Base-by-base conservation (phyloP, 2,113 vertebrate species). In the Calyptommatus sinebrachiatus region DNA sequence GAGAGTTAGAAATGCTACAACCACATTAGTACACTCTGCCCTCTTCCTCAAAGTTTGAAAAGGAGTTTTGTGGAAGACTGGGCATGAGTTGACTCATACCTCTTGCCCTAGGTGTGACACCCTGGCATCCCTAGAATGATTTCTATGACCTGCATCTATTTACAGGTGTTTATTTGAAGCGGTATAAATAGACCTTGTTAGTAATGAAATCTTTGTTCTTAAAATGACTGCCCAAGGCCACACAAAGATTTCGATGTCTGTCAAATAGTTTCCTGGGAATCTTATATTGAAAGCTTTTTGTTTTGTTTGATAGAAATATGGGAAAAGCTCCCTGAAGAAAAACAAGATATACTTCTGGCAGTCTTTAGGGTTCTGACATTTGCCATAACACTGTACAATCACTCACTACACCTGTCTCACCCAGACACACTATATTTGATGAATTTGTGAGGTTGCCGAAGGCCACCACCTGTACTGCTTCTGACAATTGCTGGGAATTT, bases 351-450 rank as follows among this genome's bases (percentile, higher is more conserved):
- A 70, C 46, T 35, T 66, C 9, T 20, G 67, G 69, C 21, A n/a
- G 29, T 69, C 65, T 77, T 22, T 68, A 8, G 71, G 71, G 50
- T 29, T 50, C n/a, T 73, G 65, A 77, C 76, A 68, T 77, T 77
- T 31, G 65, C 65, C 48, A 57, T 22, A 57, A 26, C 26, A 18
- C 16, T 57, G 14, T 57, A 35, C 29, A 31, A 31, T 77, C 22
- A 77, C 29, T 57, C 65, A 68, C 46, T 53, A 11, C 4, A 53
- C 65, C 28, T 77, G 24, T 22, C 29, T 77, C 46, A 31, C 3
- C n/a, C 50, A 77, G 48, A 77, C 22, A 57, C 31, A 50, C 31
- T 31, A 57, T 28, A 69, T 69, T 69, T 57, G 65, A 77, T 41
- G 48, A 69, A 35, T 7, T 77, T 57, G 46, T 66, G 35, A 24